phyloP scores from a whole-genome alignment of 1,140 invertebrate genomes.

The Drosophila watanabei region DNA sequence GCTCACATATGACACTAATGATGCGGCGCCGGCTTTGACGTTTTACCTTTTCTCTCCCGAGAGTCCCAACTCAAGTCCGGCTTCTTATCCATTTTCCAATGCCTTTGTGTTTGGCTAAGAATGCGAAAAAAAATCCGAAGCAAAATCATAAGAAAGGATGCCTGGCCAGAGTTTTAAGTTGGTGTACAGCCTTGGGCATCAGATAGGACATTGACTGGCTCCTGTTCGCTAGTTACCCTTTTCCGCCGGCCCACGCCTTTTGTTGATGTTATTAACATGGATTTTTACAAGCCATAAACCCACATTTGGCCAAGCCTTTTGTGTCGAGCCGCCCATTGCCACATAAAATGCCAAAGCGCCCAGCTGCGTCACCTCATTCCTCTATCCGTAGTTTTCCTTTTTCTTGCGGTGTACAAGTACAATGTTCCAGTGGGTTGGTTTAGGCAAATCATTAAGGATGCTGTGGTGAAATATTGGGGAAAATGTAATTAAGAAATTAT shows the following conservation, averaged over 20 bases:
- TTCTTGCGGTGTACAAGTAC: background rate
- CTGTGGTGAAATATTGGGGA: background rate
- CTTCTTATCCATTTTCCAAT: conserved; percentile 15
- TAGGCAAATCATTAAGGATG: background rate
- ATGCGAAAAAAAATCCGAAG: conserved; percentile 7
- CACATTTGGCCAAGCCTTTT: conserved; percentile 80
- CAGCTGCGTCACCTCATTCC: conserved; percentile 52
- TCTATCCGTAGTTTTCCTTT: conserved; percentile 21
- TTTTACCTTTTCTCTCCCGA: conserved; percentile 55
- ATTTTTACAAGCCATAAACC: conserved; percentile 84
- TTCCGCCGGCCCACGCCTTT: conserved; percentile 56
- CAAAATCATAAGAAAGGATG: conserved; percentile 21
- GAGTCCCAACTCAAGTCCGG: conserved; percentile 18
- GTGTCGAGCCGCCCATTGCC: conserved; percentile 49
- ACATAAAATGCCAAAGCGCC: conserved; percentile 63
- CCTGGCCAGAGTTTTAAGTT: conserved; percentile 56
- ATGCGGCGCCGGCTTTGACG: conserved; percentile 63
- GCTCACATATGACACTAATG: conserved; percentile 74
- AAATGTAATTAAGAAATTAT: background rate
- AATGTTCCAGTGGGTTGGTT: conserved; percentile 1
- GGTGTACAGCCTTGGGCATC: conserved; percentile 51
- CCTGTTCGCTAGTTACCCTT: conserved; percentile 70
- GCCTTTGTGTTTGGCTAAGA: conserved; percentile 30
- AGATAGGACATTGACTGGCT: conserved; percentile 48
- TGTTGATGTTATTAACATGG: conserved; percentile 84